phyloP scores from a whole-genome alignment of 2,888 invertebrate genomes.

The Pollenia griseotomentosa region DNA sequence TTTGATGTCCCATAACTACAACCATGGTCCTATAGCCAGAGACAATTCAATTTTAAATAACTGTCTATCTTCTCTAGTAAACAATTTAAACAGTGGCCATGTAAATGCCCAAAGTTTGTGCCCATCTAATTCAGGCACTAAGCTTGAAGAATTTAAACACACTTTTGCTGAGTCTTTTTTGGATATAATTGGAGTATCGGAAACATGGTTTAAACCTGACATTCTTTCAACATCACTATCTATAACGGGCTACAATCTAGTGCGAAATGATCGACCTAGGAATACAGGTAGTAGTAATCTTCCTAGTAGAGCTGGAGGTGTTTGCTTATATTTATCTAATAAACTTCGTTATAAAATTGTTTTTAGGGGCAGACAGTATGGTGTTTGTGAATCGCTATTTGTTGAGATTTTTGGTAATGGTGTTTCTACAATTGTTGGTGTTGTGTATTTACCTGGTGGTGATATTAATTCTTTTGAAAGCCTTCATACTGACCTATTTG shows the following conservation, averaged over 20 bases:
- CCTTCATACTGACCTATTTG: no score
- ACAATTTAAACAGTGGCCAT: background rate
- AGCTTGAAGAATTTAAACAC: conserved; percentile 13
- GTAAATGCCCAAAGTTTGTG: conserved; percentile 13
- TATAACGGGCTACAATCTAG: background rate
- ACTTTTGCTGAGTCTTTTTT: background rate
- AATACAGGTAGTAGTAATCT: no score
- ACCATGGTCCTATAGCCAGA: background rate
- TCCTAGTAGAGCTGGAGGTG: background rate
- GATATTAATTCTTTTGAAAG: background rate
- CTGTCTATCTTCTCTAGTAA: background rate
- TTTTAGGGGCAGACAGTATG: background rate
- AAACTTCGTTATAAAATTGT: background rate
- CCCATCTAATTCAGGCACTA: background rate
- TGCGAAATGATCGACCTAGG: no score
- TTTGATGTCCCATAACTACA: background rate
- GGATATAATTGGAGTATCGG: conserved; percentile 12
- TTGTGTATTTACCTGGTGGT: conserved; percentile 2
- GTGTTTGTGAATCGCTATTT: background rate
- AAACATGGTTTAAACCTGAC: conserved; percentile 19
- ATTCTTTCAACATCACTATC: background rate
- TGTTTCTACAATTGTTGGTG: background rate
- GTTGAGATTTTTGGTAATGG: background rate
- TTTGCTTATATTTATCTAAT: background rate
- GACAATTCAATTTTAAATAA: no score